Evolutionary conservation across 2,797 vertebrate species (phyloP).

Genomic region (Hylomyscus alleni): DNA sequence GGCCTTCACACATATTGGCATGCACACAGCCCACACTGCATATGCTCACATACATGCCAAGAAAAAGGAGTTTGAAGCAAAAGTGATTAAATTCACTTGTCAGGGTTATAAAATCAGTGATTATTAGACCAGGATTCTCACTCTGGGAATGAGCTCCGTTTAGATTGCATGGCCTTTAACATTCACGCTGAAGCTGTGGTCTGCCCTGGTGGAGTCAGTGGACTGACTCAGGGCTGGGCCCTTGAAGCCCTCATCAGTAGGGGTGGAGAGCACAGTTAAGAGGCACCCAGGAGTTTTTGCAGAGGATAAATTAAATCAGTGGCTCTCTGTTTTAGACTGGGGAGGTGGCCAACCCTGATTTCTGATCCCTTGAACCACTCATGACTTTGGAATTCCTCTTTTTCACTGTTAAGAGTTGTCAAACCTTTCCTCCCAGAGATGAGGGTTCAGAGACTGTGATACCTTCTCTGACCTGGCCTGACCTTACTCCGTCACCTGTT

Average conservation of each 20-base stretch:
- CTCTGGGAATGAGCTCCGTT: not conserved
- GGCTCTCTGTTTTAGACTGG: not conserved
- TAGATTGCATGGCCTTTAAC: not conserved
- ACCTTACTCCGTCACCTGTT: not conserved
- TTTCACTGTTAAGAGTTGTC: not conserved
- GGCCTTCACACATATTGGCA: not conserved
- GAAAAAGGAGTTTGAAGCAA: not conserved
- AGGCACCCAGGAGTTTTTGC: not conserved
- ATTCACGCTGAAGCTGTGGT: rapidly evolving
- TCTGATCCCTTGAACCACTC: not conserved
- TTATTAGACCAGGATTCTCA: not conserved
- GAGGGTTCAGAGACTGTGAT: not conserved
- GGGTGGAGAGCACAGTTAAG: not conserved
- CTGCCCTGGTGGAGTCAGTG: not conserved
- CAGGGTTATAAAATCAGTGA: not conserved
- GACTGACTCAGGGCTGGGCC: not conserved
- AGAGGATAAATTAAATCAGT: not conserved
- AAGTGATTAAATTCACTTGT: not conserved
- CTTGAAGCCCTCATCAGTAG: not conserved
- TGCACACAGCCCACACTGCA: not conserved
- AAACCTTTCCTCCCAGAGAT: not conserved
- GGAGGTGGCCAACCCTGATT: not conserved
- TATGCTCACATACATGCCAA: not conserved
- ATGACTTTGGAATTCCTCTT: not conserved
- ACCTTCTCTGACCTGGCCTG: not conserved